Conservation (phyloP, 2,113 vertebrate genomes). For the Puntigrus tetrazona region DNA sequence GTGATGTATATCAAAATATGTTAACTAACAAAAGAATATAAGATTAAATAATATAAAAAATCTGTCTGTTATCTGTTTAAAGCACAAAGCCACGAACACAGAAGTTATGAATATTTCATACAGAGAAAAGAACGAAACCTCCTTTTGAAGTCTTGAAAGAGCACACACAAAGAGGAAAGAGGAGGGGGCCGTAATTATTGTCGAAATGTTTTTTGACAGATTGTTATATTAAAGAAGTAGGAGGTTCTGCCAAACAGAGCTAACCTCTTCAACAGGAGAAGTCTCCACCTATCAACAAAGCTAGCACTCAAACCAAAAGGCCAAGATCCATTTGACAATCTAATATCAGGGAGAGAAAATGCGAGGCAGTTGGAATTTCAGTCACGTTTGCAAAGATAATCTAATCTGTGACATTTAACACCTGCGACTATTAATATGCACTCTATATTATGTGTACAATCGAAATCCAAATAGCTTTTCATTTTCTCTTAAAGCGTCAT, state of each 20-base stretch:
- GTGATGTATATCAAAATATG: constrained; percentile 53
- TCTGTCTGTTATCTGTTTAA: constrained; percentile 68
- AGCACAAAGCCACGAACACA: constrained; percentile 69
- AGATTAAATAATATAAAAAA: constrained; percentile 72
- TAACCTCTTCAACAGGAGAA: constrained; percentile 67
- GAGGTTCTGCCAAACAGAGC: constrained; percentile 72
- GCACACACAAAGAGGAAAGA: constrained; percentile 66
- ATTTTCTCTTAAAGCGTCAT: background rate
- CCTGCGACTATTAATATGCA: constrained; percentile 22
- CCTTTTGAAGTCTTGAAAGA: constrained; percentile 72
- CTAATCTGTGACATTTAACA: constrained; percentile 37
- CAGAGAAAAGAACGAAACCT: constrained; percentile 63
- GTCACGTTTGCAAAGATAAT: constrained; percentile 5
- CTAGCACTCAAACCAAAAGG: constrained; percentile 63
- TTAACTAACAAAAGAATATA: constrained; percentile 71
- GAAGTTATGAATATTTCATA: constrained; percentile 76
- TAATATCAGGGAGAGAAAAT: constrained; percentile 42
- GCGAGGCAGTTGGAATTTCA: background rate
- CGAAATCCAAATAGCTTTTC: constrained; percentile 34
- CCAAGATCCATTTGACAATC: constrained; percentile 68
- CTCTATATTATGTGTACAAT: constrained; percentile 22
- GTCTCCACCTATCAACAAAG: constrained; percentile 71
- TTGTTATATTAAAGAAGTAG: constrained; percentile 74
- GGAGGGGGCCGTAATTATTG: constrained; percentile 74
- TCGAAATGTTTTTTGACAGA: constrained; percentile 72